phyloP scores from a whole-genome alignment of 2,113 vertebrate genomes.

The Cololabis saira region DNA sequence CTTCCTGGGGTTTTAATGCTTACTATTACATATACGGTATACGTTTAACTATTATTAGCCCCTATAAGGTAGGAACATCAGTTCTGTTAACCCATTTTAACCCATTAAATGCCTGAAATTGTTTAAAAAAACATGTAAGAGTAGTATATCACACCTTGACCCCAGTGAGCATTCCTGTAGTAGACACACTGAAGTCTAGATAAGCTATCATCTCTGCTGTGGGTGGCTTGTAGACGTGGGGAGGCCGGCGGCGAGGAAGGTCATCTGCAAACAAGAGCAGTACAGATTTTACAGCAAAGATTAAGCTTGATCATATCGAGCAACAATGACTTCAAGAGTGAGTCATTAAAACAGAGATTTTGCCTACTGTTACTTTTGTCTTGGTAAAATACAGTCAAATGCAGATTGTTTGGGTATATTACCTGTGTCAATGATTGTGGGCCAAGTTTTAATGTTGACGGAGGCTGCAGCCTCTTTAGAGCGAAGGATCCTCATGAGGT shows the following conservation, averaged over 20 bases:
- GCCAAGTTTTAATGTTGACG: constrained; percentile 98
- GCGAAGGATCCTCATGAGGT: constrained; percentile 88
- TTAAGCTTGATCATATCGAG: neutral
- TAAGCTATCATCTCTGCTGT: constrained; percentile 97
- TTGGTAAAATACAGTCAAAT: too few relatives aligned
- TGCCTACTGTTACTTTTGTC: too few relatives aligned
- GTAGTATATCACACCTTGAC: constrained; percentile 86
- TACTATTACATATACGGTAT: too few relatives aligned
- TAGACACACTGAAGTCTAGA: constrained; percentile 97
- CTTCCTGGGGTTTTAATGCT: too few relatives aligned
- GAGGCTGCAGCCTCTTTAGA: constrained; percentile 93
- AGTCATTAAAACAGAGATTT: too few relatives aligned
- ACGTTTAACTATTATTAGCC: too few relatives aligned
- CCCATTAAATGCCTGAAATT: too few relatives aligned
- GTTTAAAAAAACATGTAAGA: neutral
- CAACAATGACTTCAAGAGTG: neutral
- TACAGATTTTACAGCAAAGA: neutral
- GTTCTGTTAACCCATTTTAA: neutral
- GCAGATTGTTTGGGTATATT: neutral
- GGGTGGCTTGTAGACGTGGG: constrained; percentile 94
- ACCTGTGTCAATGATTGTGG: constrained; percentile 98
- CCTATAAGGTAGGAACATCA: too few relatives aligned
- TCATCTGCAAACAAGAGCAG: constrained; percentile 84
- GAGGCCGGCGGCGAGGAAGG: constrained; percentile 90
- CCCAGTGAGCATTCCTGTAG: constrained; percentile 98